These are phyloP conservation scores for Phallusia fumigata DNA, from an alignment of 23 tunicate species.

Conservation along the genomic window DNA sequence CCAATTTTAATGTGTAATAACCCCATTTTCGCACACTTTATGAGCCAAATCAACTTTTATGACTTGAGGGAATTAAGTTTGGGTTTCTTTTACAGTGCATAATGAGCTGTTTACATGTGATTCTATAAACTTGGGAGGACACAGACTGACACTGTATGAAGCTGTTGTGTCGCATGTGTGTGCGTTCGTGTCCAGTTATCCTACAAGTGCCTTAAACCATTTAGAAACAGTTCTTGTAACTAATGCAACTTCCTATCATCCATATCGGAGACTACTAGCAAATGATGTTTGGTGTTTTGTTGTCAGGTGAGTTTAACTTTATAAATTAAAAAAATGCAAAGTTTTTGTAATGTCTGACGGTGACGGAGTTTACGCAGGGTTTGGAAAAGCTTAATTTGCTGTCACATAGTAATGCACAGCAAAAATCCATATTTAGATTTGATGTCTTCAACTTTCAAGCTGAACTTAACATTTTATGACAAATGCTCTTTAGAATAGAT, in stretches of 20 bases:
- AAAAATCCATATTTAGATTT: background rate
- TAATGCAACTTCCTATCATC: background rate
- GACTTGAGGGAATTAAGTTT: too few relatives aligned
- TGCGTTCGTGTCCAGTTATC: background rate
- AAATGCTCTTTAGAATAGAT: too few relatives aligned
- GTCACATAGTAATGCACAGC: too few relatives aligned
- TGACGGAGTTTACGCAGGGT: background rate
- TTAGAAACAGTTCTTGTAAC: background rate
- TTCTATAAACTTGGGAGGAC: background rate
- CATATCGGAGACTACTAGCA: background rate
- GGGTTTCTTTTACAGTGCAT: background rate
- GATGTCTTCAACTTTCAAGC: too few relatives aligned
- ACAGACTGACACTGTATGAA: background rate
- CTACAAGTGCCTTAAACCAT: background rate
- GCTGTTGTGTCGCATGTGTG: background rate
- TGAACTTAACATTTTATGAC: too few relatives aligned
- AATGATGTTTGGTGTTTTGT: constrained; percentile 2
- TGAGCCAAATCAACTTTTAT: too few relatives aligned
- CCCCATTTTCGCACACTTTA: too few relatives aligned
- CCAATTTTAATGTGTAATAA: too few relatives aligned
- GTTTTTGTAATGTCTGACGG: too few relatives aligned
- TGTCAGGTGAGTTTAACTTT: background rate
- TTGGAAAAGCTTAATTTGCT: background rate
- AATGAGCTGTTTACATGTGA: background rate
- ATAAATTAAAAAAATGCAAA: too few relatives aligned